Evolutionary conservation across 2,888 invertebrate species (phyloP).

Genomic region (Scrobipalpa costella): DNA sequence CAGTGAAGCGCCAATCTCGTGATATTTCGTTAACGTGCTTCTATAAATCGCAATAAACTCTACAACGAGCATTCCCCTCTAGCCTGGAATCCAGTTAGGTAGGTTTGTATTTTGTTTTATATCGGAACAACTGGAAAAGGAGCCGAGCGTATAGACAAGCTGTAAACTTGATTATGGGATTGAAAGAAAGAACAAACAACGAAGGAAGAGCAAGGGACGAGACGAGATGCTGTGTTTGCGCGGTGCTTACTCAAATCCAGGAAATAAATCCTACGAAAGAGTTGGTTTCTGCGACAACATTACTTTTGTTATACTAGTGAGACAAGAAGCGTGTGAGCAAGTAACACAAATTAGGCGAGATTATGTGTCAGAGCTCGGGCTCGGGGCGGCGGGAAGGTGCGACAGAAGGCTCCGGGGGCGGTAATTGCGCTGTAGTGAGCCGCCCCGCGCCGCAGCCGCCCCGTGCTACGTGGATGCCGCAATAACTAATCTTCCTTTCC

Average conservation of each 20-base stretch:
- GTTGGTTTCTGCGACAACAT: slow-evolving; percentile 39
- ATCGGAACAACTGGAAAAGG: slow-evolving; percentile 46
- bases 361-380: slow-evolving; percentile 39
- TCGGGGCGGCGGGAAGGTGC: too few species aligned
- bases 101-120: slow-evolving; percentile 37
- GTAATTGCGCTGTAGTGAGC: slow-evolving; percentile 50
- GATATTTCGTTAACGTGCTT: slow-evolving; percentile 19
- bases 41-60: slow-evolving; percentile 21
- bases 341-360: slow-evolving; percentile 42
- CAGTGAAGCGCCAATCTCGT: slow-evolving; percentile 15
- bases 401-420: slow-evolving; percentile 40
- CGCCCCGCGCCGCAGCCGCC: slow-evolving; percentile 31
- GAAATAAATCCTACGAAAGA: slow-evolving; percentile 52
- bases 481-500: slow-evolving; percentile 61
- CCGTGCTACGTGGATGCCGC: slow-evolving; percentile 38
- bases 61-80: slow-evolving; percentile 19
- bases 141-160: slow-evolving; percentile 56
- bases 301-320: slow-evolving; percentile 44
- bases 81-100: slow-evolving; percentile 19
- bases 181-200: slow-evolving; percentile 68
- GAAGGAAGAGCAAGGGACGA: slow-evolving; percentile 66
- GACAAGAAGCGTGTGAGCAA: slow-evolving; percentile 8
- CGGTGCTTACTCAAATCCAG: slow-evolving; percentile 56
- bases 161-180: slow-evolving; percentile 65
- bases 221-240: slow-evolving; percentile 58